Conservation (phyloP, 1,140 invertebrate genomes). For the Coptotermes formosanus region DNA sequence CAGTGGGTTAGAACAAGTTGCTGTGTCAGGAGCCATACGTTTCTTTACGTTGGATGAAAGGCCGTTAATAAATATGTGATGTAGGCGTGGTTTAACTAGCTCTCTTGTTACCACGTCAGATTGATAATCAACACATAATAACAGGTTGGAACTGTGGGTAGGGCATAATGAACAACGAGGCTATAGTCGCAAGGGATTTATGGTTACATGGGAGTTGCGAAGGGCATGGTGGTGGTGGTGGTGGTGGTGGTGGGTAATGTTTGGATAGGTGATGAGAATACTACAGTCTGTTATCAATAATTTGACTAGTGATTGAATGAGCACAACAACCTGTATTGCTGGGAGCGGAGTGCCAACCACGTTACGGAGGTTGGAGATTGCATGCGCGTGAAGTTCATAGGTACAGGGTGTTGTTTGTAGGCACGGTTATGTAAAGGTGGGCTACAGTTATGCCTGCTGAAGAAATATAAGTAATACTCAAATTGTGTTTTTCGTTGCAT, state of each 20-base stretch:
- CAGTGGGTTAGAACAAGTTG: too few relatives aligned
- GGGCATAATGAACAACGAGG: background rate
- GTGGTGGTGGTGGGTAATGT: background rate
- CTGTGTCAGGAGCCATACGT: too few relatives aligned
- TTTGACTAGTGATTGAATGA: background rate
- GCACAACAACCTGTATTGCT: background rate
- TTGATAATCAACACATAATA: background rate
- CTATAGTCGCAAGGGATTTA: background rate
- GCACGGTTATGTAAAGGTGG: too few relatives aligned
- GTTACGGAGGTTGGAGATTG: background rate
- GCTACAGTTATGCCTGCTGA: too few relatives aligned
- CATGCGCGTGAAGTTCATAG: background rate
- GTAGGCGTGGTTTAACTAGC: background rate
- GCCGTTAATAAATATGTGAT: background rate
- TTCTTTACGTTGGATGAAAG: too few relatives aligned
- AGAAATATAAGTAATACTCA: too few relatives aligned
- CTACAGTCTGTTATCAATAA: conserved; percentile 3
- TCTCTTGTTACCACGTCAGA: background rate
- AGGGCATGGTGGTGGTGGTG: background rate
- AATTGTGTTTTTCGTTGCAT: too few relatives aligned
- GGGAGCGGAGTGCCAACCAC: background rate
- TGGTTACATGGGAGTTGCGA: background rate
- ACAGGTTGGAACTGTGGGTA: background rate
- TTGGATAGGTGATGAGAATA: conserved; percentile 16
- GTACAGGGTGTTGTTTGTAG: too few relatives aligned